Evolutionary conservation across 2,113 vertebrate genomes (phyloP).

Genomic region (Paracanthobrama guichenoti): DNA sequence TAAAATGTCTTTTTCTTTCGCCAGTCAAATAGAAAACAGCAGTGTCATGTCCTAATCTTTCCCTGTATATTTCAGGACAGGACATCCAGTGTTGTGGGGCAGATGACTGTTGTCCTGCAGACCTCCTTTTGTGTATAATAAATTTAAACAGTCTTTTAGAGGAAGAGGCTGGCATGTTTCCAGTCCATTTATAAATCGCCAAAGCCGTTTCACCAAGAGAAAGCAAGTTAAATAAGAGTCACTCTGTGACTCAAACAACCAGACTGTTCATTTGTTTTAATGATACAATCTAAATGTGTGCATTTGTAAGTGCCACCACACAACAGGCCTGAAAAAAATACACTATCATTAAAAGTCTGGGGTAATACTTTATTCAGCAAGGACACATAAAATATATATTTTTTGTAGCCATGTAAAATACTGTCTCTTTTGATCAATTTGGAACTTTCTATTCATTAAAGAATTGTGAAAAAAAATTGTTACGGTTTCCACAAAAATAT

Average conservation of each 20-base stretch:
- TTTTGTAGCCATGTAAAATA: no score
- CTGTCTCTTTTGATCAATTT: no score
- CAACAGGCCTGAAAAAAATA: neutral
- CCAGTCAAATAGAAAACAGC: neutral
- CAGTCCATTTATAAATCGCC: neutral
- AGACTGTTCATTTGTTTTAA: neutral
- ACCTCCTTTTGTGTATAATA: neutral
- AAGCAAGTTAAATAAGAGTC: neutral
- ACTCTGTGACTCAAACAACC: neutral
- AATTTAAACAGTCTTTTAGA: neutral
- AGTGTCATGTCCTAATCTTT: neutral
- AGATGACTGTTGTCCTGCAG: neutral
- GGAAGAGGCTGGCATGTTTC: neutral
- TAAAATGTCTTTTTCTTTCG: neutral
- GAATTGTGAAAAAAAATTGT: no score
- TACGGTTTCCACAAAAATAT: no score
- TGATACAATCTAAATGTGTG: neutral
- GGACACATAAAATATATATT: no score
- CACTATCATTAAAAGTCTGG: neutral
- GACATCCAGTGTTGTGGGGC: neutral
- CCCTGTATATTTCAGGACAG: neutral
- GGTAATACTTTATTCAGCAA: neutral
- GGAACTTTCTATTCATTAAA: no score
- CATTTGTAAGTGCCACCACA: neutral
- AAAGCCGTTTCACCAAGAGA: neutral